Conservation (phyloP, 2,888 invertebrate genomes). For the Spilarctia lutea region DNA sequence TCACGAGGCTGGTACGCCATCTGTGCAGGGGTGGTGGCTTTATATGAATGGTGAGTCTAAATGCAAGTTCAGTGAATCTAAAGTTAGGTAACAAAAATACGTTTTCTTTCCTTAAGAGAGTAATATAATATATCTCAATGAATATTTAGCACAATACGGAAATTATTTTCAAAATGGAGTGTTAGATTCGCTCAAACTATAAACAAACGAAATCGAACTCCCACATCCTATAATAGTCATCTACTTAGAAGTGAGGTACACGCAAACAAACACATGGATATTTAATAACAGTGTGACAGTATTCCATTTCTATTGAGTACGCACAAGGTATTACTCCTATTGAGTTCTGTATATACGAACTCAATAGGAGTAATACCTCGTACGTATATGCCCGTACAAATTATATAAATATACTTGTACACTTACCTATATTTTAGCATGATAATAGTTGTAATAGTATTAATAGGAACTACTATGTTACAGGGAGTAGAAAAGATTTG, state of each 20-base stretch:
- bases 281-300: too few relatives aligned
- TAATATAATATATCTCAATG: too few relatives aligned
- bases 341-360: not conserved
- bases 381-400: too few relatives aligned
- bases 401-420: not conserved
- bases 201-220: too few relatives aligned
- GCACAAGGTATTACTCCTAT: not conserved
- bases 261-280: too few relatives aligned
- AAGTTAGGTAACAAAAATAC: not conserved
- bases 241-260: too few relatives aligned
- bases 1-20: slow-evolving; percentile 91
- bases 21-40: slow-evolving; percentile 95
- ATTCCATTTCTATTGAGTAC: not conserved
- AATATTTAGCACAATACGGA: too few relatives aligned
- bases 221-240: too few relatives aligned
- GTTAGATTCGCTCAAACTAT: too few relatives aligned
- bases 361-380: too few relatives aligned
- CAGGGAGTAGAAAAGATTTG: slow-evolving; percentile 92
- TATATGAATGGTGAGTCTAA: slow-evolving; percentile 91
- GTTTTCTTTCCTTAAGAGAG: too few relatives aligned
- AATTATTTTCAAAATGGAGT: too few relatives aligned
- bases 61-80: not conserved
- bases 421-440: not conserved
- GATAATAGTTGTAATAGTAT: not conserved
- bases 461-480: slow-evolving; percentile 39